Evolutionary conservation across 2,113 vertebrate genomes (phyloP).

Genomic region (Plecturocebus donacophilus): DNA sequence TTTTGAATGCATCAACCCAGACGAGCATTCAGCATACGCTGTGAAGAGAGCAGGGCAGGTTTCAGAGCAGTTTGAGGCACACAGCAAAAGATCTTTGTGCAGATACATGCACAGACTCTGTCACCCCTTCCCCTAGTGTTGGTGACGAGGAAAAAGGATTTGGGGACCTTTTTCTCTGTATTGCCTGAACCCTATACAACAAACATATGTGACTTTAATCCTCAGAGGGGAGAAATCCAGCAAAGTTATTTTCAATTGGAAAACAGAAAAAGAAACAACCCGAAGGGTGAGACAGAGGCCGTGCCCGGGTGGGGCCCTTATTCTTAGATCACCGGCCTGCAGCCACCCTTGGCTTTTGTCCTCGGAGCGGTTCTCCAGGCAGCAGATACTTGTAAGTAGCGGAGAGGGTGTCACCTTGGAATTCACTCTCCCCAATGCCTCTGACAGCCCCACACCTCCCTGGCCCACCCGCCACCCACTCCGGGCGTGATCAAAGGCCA

Average conservation of each 20-base stretch:
- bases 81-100: background rate
- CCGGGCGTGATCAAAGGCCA: slow-evolving; percentile 49
- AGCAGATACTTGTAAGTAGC: background rate
- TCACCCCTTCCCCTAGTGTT: background rate
- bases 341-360: background rate
- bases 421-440: background rate
- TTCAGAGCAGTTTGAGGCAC: background rate
- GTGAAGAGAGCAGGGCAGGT: background rate
- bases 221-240: too few species aligned
- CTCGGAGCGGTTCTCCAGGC: background rate
- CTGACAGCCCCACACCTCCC: background rate
- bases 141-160: background rate
- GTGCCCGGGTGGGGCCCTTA: accelerated
- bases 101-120: accelerated
- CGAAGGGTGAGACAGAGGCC: accelerated
- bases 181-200: background rate
- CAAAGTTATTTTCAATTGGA: background rate
- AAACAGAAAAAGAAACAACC: background rate
- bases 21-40: accelerated
- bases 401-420: background rate
- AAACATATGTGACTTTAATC: background rate
- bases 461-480: background rate
- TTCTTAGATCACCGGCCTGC: accelerated
- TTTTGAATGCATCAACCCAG: accelerated
- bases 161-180: background rate